phyloP scores from a whole-genome alignment of 1,140 invertebrate genomes.

The Chlorops oryzae region DNA sequence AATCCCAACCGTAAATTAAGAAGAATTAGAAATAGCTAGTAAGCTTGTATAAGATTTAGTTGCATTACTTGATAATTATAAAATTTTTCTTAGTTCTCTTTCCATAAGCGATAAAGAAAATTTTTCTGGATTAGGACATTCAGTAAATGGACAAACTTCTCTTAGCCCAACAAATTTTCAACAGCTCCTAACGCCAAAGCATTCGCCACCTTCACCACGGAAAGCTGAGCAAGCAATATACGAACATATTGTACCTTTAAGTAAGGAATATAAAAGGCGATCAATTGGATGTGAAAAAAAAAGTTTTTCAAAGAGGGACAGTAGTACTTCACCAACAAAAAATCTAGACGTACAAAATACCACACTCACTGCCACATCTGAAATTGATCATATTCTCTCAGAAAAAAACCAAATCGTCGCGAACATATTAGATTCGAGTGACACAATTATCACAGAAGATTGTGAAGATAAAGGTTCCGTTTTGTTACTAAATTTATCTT shows the following conservation, averaged over 20 bases:
- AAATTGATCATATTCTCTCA: no score
- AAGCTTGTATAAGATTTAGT: slow-evolving; percentile 11
- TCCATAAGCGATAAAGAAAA: slow-evolving; percentile 26
- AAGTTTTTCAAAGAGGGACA: no score
- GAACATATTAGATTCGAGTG: slow-evolving; percentile 36
- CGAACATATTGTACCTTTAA: slow-evolving; percentile 80
- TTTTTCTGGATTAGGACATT: no score
- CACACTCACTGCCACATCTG: no score
- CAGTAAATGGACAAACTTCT: slow-evolving; percentile 47
- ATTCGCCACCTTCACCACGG: slow-evolving; percentile 85
- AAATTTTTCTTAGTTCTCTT: neutral
- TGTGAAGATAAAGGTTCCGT: no score
- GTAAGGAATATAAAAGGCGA: slow-evolving; percentile 56
- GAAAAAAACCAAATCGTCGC: slow-evolving; percentile 25
- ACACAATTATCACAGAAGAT: slow-evolving; percentile 38
- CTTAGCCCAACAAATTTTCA: slow-evolving; percentile 81
- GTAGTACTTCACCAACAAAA: no score
- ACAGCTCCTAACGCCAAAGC: slow-evolving; percentile 89
- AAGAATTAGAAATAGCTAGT: slow-evolving; percentile 42
- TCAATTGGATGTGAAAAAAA: no score
- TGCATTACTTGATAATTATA: neutral
- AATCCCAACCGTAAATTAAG: slow-evolving; percentile 47
- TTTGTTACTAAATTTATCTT: no score
- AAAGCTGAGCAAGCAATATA: slow-evolving; percentile 86
- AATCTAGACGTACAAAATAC: no score